Conservation (phyloP, 1,140 invertebrate genomes). For the Drosophila sproati region DNA sequence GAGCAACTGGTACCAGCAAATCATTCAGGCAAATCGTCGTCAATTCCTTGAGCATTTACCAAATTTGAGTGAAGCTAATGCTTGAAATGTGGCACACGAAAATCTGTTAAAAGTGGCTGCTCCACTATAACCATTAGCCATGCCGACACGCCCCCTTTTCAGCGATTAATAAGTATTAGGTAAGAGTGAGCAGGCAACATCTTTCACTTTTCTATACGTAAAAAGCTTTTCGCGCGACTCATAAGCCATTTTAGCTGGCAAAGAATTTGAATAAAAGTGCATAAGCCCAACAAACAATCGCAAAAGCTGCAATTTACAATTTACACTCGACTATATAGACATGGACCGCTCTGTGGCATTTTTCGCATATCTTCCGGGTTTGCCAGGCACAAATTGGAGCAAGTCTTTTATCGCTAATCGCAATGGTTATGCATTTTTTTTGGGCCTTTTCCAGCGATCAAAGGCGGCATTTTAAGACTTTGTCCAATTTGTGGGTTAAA, state of each 20-base stretch:
- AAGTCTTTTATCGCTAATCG: constrained; percentile 44
- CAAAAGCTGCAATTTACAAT: constrained; percentile 38
- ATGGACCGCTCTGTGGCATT: constrained; percentile 11
- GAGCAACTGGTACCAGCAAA: constrained; percentile 67
- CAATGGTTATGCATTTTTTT: constrained; percentile 26
- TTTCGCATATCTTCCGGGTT: constrained; percentile 72
- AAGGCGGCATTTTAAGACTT: constrained; percentile 47
- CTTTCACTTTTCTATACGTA: constrained; percentile 61
- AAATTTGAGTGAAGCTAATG: constrained; percentile 55
- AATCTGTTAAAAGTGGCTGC: constrained; percentile 5
- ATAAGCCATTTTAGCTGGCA: constrained; percentile 17
- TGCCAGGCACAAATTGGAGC: constrained; percentile 51
- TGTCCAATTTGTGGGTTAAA: constrained; percentile 49
- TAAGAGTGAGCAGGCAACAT: constrained; percentile 55
- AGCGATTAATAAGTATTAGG: constrained; percentile 52
- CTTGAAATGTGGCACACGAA: constrained; percentile 19
- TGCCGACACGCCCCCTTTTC: constrained; percentile 33
- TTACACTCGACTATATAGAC: constrained; percentile 26
- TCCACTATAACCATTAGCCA: constrained; percentile 11
- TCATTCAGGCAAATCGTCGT: constrained; percentile 73
- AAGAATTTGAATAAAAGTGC: constrained; percentile 27
- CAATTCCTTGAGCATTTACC: constrained; percentile 73
- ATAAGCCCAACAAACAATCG: constrained; percentile 20
- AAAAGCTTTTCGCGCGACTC: constrained; percentile 17
- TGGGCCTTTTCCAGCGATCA: constrained; percentile 1